Base-by-base conservation (phyloP, 35 echinoderm and acorn worm species). In the Nesometra sesokonis region DNA sequence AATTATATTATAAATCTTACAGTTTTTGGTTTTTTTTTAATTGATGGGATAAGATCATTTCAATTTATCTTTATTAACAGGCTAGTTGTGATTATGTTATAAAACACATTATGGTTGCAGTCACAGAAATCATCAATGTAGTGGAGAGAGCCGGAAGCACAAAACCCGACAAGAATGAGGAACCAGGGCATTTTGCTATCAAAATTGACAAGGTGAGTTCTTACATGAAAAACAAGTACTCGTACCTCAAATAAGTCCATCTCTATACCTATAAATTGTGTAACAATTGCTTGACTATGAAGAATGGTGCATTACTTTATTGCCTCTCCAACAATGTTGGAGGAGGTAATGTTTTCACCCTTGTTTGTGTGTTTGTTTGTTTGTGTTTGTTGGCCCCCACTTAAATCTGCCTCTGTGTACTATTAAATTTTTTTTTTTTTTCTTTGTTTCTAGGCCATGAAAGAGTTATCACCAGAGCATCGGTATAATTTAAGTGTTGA, bases 191-290 rank as follows among this genome's bases (percentile, higher is more conserved):
- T 15, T 97, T 93, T 91, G 85, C 95, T 11, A 77, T 86, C 17
- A 81, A 86, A 39, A 57, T 97, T 47, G 85, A 90, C 76, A 93
- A 87, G 95, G 95, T 97, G 52, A 27, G 37, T 85, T 89, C 7
- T 31, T 13, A 81, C 15, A 13, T 8, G 3, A n/a, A n/a, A n/a
- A n/a, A n/a, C n/a, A n/a, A n/a, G n/a, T n/a, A n/a, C n/a, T n/a
- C n/a, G n/a, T n/a, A n/a, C n/a, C n/a, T n/a, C n/a, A n/a, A n/a
- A n/a, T n/a, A n/a, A n/a, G n/a, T n/a, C n/a, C n/a, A n/a, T n/a
- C n/a, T n/a, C n/a, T n/a, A n/a, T n/a, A n/a, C n/a, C n/a, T n/a
- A n/a, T n/a, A n/a, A n/a, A n/a, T n/a, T n/a, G n/a, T n/a, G n/a
- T n/a, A n/a, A n/a, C n/a, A n/a, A n/a, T n/a, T n/a, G n/a, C n/a